Percentiles rank a stretch among this genome's conserved stretches.
Conservation (phyloP, 2,113 vertebrate genomes). For the Eptesicus fuscus region DNA sequence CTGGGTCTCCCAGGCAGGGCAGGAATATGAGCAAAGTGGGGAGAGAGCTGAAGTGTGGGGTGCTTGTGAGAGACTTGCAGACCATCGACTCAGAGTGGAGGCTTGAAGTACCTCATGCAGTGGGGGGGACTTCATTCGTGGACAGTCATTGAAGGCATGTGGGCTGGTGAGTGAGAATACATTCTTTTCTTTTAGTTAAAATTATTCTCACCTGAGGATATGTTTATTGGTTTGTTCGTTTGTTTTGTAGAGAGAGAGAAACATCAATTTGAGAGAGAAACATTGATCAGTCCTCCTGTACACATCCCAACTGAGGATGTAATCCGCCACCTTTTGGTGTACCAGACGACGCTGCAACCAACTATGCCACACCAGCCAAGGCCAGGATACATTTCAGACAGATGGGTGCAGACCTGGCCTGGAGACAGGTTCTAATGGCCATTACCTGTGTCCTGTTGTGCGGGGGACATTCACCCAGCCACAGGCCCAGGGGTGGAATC, state of each 20-base stretch:
- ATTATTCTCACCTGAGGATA: neutral
- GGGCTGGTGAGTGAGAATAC: neutral
- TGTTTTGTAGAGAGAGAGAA: neutral
- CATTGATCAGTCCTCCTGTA: neutral
- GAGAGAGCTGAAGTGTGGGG: neutral
- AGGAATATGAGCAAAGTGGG: neutral
- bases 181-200: neutral
- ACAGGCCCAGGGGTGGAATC: neutral
- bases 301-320: too few species aligned
- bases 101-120: accelerated
- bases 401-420: neutral
- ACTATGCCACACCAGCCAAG: neutral
- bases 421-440: too few species aligned
- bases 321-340: neutral
- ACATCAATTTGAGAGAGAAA: neutral
- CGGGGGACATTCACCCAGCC: neutral
- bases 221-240: neutral
- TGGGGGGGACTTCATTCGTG: neutral
- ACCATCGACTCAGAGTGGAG: accelerated
- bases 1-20: neutral
- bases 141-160: neutral
- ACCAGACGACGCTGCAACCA: neutral
- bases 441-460: neutral
- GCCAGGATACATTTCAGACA: neutral
- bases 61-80: too few species aligned